Conservation (phyloP, 2,797 vertebrate genomes). For the Tauraco hartlaubi region DNA sequence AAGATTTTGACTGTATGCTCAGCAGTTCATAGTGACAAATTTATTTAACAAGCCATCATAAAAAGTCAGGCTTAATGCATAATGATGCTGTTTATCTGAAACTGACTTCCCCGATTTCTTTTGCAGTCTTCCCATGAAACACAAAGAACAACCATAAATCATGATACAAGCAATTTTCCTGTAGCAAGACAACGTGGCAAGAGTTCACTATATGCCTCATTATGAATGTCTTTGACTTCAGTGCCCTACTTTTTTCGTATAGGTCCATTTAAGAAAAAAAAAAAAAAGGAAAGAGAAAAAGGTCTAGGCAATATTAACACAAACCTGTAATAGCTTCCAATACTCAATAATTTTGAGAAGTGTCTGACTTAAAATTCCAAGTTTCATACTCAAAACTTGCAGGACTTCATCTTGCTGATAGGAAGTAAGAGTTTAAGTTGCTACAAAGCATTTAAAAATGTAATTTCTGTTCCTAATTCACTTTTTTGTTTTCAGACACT, state of each 20-base stretch:
- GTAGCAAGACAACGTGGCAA: conserved; percentile 3
- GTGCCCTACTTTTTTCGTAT: background rate
- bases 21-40: background rate
- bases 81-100: conserved; percentile 20
- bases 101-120: conserved; percentile 63
- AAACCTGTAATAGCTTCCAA: background rate
- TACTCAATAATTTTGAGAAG: background rate
- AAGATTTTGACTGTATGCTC: background rate
- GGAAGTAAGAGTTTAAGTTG: background rate
- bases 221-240: conserved; percentile 14
- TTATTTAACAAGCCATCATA: background rate
- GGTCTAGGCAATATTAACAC: background rate
- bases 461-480: background rate
- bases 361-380: background rate
- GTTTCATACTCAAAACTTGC: background rate
- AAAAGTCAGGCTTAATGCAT: background rate
- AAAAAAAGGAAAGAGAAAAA: background rate
- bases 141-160: conserved; percentile 57
- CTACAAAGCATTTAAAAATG: background rate
- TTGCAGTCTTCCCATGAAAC: conserved; percentile 45
- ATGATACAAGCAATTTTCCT: conserved; percentile 13
- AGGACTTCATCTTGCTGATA: background rate
- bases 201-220: background rate
- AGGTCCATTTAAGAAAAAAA: background rate
- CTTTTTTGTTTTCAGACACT: background rate